Percentiles rank a stretch among this genome's conserved stretches.
These are phyloP conservation scores for Phalacrocorax pelagicus DNA, from an alignment of 2,113 vertebrate genomes.

Conservation along the genomic window DNA sequence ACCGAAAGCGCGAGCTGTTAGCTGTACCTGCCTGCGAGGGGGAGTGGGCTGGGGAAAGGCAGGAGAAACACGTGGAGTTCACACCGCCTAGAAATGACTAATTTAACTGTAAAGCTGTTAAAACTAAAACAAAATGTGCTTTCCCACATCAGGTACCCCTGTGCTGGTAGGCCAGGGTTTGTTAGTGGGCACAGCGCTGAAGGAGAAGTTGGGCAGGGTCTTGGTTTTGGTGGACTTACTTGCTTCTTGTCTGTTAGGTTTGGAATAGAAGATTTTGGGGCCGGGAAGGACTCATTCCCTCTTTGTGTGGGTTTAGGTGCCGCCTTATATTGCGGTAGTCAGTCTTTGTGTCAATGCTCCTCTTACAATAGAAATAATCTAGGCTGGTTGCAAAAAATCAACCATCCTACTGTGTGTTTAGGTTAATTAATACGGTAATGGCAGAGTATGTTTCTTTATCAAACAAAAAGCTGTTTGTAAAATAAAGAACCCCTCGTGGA, in stretches of 20 bases:
- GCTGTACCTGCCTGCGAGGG: neutral
- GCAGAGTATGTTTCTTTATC: neutral
- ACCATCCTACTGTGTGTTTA: neutral
- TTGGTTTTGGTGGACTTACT: neutral
- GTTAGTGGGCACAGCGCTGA: neutral
- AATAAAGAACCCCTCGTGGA: neutral
- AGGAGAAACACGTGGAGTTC: neutral
- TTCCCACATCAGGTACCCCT: neutral
- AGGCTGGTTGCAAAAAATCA: neutral
- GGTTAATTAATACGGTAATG: neutral
- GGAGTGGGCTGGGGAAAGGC: neutral
- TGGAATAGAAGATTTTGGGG: neutral
- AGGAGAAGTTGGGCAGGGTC: neutral
- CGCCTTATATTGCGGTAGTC: neutral
- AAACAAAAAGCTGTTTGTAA: neutral
- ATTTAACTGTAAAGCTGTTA: neutral
- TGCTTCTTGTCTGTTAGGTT: neutral
- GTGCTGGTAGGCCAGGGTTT: neutral
- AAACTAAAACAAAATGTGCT: neutral
- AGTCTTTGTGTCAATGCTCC: neutral
- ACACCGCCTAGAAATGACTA: fast-evolving
- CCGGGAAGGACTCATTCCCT: neutral
- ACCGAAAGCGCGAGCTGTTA: fast-evolving
- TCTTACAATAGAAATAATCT: neutral
- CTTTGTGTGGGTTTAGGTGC: neutral